Conservation (phyloP, 2,113 vertebrate genomes). For the Barnardius zonarius region DNA sequence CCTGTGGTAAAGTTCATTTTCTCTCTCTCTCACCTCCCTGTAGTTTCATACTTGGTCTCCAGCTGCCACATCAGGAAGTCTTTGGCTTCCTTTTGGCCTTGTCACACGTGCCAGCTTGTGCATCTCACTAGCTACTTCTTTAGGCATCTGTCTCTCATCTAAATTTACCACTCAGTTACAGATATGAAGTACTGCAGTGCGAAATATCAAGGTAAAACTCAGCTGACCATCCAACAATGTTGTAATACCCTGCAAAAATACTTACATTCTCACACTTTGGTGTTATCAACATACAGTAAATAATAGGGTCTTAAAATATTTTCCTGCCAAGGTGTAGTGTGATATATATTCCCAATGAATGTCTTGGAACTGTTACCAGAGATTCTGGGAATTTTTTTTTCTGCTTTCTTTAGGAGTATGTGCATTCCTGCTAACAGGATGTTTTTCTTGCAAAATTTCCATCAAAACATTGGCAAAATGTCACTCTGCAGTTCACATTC, state of each 20-base stretch:
- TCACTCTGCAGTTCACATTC: not conserved
- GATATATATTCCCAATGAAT: not conserved
- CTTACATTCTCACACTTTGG: not conserved
- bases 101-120: not conserved
- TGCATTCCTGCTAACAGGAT: not conserved
- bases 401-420: not conserved
- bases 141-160: not conserved
- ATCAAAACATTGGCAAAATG: not conserved
- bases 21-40: not conserved
- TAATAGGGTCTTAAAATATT: not conserved
- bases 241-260: not conserved
- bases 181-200: not conserved
- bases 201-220: not conserved
- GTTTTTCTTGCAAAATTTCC: not conserved
- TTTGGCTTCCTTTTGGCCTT: not conserved
- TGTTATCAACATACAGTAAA: not conserved
- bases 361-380: not conserved
- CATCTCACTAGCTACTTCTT: not conserved
- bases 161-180: not conserved
- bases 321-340: not conserved
- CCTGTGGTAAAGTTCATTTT: conserved; percentile 73
- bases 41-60: not conserved
- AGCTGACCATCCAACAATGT: not conserved
- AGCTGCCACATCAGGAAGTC: not conserved
- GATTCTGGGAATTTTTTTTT: not conserved